phyloP scores from a whole-genome alignment of 2,888 invertebrate species.

The Aquatica leii region DNA sequence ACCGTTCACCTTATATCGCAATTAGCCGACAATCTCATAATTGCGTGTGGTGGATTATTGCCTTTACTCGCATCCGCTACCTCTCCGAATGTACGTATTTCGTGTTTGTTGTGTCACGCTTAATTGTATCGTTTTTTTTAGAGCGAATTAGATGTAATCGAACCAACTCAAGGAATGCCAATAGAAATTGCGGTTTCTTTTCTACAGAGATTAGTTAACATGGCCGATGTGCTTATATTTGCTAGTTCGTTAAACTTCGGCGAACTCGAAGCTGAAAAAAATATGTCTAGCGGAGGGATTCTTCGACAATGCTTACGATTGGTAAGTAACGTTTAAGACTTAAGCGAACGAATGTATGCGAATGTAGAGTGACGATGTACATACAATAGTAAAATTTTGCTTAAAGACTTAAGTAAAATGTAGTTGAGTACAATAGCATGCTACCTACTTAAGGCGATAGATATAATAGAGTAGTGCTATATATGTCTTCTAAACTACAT shows the following conservation, averaged over 20 bases:
- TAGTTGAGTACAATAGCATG: conserved; percentile 13
- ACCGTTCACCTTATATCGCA: conserved; percentile 99
- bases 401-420: background rate
- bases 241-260: conserved; percentile 97
- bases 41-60: conserved; percentile 96
- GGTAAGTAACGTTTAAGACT: conserved; percentile 64
- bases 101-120: background rate
- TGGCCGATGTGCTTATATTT: conserved; percentile 98
- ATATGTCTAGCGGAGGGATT: conserved; percentile 99
- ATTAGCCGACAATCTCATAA: conserved; percentile 97
- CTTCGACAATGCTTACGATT: conserved; percentile 94
- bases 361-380: conserved; percentile 10
- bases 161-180: conserved; percentile 98
- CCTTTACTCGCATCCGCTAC: conserved; percentile 98
- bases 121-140: conserved; percentile 56
- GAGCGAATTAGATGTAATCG: conserved; percentile 98
- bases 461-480: background rate
- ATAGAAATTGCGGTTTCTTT: conserved; percentile 98
- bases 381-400: background rate
- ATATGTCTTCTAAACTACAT: background rate
- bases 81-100: conserved; percentile 89
- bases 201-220: conserved; percentile 96
- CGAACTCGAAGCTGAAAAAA: conserved; percentile 98
- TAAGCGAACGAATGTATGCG: conserved; percentile 23
- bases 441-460: background rate